phyloP scores from a whole-genome alignment of 1,140 invertebrate genomes.

The Rhyzopertha dominica region DNA sequence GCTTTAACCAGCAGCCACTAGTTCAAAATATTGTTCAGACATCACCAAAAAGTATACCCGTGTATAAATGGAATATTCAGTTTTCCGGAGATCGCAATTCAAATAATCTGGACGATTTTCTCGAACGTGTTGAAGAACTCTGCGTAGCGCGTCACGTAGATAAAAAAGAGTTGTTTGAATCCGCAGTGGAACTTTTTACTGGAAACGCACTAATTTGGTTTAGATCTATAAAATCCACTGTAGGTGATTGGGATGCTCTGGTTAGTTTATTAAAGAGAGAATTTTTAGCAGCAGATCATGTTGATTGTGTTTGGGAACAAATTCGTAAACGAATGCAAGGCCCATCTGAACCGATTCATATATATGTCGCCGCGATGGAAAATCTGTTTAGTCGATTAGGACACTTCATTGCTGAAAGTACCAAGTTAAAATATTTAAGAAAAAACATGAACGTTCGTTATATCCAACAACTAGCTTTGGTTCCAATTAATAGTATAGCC shows the following conservation, averaged over 20 bases:
- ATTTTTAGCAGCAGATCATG: constrained; percentile 32
- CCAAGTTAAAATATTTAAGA: too few species aligned
- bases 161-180: constrained; percentile 8
- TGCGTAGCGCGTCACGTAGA: constrained; percentile 5
- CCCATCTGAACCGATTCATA: constrained; percentile 26
- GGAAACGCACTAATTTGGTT: constrained; percentile 38
- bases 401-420: too few species aligned
- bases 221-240: constrained; percentile 17
- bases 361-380: constrained; percentile 35
- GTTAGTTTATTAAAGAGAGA: constrained; percentile 20
- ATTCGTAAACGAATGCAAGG: constrained; percentile 35
- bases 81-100: constrained; percentile 9
- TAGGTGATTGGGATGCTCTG: constrained; percentile 29
- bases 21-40: too few species aligned
- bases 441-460: too few species aligned
- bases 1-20: too few species aligned
- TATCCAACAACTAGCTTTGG: too few species aligned
- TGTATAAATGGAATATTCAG: too few species aligned
- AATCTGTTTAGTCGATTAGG: constrained; percentile 30
- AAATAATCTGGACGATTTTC: constrained; percentile 9
- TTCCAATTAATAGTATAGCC: too few species aligned
- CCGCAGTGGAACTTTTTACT: constrained; percentile 30
- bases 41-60: too few species aligned
- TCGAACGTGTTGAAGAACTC: constrained; percentile 10
- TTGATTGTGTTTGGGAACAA: constrained; percentile 31